phyloP scores from a whole-genome alignment of 2,797 vertebrate genomes.

The Acipenser transmontanus region DNA sequence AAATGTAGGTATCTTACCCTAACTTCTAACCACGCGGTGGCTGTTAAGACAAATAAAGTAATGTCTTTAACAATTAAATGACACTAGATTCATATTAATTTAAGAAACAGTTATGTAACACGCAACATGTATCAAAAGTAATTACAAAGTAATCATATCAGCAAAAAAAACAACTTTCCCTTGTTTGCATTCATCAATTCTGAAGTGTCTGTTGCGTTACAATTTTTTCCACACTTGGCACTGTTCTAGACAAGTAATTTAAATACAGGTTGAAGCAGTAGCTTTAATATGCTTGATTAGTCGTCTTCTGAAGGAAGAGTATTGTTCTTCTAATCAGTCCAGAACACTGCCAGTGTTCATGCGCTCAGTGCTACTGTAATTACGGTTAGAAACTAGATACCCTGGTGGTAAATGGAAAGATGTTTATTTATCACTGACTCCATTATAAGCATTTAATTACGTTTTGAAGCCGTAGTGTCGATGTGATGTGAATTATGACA shows the following conservation, averaged over 20 bases:
- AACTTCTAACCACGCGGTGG: no score
- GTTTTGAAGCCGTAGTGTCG: slow-evolving; percentile 16
- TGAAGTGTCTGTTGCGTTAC: neutral
- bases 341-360: neutral
- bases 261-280: no score
- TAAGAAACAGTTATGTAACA: neutral
- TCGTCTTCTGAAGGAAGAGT: neutral
- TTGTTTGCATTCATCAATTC: neutral
- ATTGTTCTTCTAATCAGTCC: neutral
- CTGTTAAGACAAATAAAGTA: no score
- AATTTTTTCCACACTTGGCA: no score
- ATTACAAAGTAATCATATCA: no score
- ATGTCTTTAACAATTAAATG: no score
- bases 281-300: neutral
- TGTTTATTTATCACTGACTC: neutral
- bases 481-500: neutral
- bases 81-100: no score
- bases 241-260: no score
- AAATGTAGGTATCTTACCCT: no score
- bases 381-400: slow-evolving; percentile 17
- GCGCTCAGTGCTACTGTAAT: slow-evolving; percentile 17
- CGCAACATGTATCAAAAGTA: no score
- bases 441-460: slow-evolving; percentile 27
- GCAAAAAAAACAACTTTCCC: no score
- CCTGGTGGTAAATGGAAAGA: slow-evolving; percentile 20